A percentile compares a stretch with the other conserved stretches of the same genome.
Evolutionary conservation across 1,140 invertebrate species (phyloP).

Genomic region (Xylocopa sonorina): DNA sequence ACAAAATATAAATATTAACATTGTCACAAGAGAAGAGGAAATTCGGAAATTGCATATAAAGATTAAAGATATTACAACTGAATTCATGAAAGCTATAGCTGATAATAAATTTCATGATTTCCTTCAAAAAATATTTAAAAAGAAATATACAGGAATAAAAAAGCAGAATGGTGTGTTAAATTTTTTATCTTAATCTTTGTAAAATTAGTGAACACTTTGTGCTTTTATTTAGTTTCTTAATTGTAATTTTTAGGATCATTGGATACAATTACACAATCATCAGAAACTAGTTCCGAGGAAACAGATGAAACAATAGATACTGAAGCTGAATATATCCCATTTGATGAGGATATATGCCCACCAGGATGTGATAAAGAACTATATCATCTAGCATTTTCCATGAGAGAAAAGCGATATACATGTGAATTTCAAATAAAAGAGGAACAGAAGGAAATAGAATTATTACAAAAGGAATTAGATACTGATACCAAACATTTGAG

Average conservation of each 20-base stretch:
- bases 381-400: constrained; percentile 85
- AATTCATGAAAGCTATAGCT: constrained; percentile 84
- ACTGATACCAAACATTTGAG: constrained; percentile 70
- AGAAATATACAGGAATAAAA: constrained; percentile 84
- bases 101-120: constrained; percentile 90
- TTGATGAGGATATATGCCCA: constrained; percentile 90
- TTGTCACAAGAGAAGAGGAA: constrained; percentile 46
- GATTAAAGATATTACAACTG: constrained; percentile 82
- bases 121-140: constrained; percentile 89
- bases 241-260: constrained; percentile 71
- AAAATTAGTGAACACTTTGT: no score
- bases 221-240: no score
- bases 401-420: constrained; percentile 83
- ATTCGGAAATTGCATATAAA: constrained; percentile 81
- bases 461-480: constrained; percentile 78
- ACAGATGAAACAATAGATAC: constrained; percentile 83
- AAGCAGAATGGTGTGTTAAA: constrained; percentile 72
- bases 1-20: constrained; percentile 48
- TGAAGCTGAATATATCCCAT: constrained; percentile 84
- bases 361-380: constrained; percentile 86
- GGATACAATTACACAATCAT: constrained; percentile 79
- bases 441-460: constrained; percentile 78
- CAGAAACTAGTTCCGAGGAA: constrained; percentile 82
- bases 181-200: neutral
- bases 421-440: constrained; percentile 80